Percentiles rank a stretch among this genome's conserved stretches.
These are phyloP conservation scores for Polymixis lichenea DNA, from an alignment of 2,888 invertebrate species.

Conservation along the genomic window DNA sequence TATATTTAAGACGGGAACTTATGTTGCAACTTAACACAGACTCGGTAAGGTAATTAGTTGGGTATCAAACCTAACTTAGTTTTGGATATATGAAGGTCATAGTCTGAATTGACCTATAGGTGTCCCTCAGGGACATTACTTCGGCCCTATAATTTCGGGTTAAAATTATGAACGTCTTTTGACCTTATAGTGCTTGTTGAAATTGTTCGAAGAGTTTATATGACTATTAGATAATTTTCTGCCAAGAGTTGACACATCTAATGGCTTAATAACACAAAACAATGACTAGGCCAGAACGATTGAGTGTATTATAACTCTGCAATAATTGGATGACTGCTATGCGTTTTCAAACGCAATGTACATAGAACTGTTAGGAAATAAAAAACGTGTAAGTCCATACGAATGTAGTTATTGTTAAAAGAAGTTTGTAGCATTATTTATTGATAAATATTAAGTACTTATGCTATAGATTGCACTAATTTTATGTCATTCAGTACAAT, in stretches of 20 bases:
- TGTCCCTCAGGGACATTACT: slow-evolving; percentile 22
- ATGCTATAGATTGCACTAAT: neutral
- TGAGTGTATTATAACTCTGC: slow-evolving; percentile 19
- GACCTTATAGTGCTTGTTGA: neutral
- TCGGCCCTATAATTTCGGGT: slow-evolving; percentile 11
- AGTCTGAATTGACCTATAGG: slow-evolving; percentile 22
- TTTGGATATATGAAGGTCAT: slow-evolving; percentile 20
- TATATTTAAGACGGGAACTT: slow-evolving; percentile 24
- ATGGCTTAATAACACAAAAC: neutral
- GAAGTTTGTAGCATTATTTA: slow-evolving; percentile 49
- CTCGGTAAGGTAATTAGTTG: slow-evolving; percentile 31
- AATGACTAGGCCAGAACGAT: neutral
- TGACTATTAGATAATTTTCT: neutral
- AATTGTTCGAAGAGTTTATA: neutral
- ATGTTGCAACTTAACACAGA: slow-evolving; percentile 13
- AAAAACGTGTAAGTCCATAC: slow-evolving; percentile 47
- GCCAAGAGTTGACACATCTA: neutral
- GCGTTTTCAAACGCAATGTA: slow-evolving; percentile 31
- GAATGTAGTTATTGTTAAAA: slow-evolving; percentile 43
- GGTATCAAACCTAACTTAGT: slow-evolving; percentile 13
- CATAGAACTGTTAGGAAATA: slow-evolving; percentile 41
- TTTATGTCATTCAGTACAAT: neutral
- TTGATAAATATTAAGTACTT: neutral
- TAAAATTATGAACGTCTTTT: slow-evolving; percentile 13
- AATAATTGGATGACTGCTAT: slow-evolving; percentile 19